Evolutionary conservation across 2,888 invertebrate genomes (phyloP).

Genomic region (Drosophila austrosaltans): DNA sequence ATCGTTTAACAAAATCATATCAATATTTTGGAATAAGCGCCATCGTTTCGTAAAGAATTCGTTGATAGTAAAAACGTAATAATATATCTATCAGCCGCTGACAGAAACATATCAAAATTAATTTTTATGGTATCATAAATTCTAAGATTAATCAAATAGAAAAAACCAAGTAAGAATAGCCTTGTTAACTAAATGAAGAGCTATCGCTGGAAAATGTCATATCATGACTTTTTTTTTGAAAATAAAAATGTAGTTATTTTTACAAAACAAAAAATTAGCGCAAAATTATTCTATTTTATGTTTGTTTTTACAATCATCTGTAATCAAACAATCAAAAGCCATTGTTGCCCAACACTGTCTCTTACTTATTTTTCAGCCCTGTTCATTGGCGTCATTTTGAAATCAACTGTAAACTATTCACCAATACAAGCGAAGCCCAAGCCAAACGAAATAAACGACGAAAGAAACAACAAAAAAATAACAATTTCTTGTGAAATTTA

Average conservation of each 20-base stretch:
- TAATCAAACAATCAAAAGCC: background rate
- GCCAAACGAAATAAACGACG: slow-evolving; percentile 51
- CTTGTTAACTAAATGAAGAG: no score
- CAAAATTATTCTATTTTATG: background rate
- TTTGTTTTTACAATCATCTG: background rate
- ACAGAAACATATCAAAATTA: no score
- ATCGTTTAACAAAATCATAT: no score
- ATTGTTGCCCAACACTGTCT: slow-evolving; percentile 50
- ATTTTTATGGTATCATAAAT: no score
- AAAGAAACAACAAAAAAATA: slow-evolving; percentile 32
- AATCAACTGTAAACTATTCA: slow-evolving; percentile 75
- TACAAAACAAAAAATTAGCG: slow-evolving; percentile 2
- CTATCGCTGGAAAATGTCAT: no score
- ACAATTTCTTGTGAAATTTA: slow-evolving; percentile 19
- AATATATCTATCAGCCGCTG: no score
- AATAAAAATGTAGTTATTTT: background rate
- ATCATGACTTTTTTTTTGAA: no score
- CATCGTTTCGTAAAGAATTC: no score
- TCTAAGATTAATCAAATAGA: no score
- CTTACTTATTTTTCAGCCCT: slow-evolving; percentile 47
- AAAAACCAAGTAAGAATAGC: no score
- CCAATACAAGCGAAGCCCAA: slow-evolving; percentile 57
- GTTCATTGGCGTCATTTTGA: slow-evolving; percentile 70
- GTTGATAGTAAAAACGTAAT: no score
- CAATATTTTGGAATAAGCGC: no score